These are phyloP conservation scores for Pecten maximus DNA, from an alignment of 2,888 invertebrate genomes.

Conservation along the genomic window DNA sequence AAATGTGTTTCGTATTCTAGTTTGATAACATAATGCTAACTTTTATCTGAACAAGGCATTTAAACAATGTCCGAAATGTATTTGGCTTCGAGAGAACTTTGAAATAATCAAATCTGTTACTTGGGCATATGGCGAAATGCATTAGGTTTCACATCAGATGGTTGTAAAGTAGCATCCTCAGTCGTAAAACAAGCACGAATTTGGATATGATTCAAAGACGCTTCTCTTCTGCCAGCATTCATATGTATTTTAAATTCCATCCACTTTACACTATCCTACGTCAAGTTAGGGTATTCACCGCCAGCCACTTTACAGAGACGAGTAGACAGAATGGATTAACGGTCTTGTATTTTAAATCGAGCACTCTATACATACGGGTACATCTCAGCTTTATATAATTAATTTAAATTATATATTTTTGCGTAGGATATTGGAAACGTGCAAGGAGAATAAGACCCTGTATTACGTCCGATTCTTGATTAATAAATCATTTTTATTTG, in stretches of 20 bases:
- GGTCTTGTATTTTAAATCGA: too few species aligned
- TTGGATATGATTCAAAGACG: slow-evolving; percentile 7
- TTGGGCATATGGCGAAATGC: slow-evolving; percentile 20
- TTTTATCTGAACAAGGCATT: slow-evolving; percentile 22
- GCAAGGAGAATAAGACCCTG: too few species aligned
- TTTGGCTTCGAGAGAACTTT: slow-evolving; percentile 29
- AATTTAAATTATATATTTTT: too few species aligned
- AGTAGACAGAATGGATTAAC: background rate
- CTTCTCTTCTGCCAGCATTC: slow-evolving; percentile 30
- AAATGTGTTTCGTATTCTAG: slow-evolving; percentile 21
- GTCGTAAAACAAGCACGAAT: slow-evolving; percentile 32
- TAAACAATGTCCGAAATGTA: slow-evolving; percentile 26
- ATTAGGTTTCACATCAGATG: slow-evolving; percentile 30
- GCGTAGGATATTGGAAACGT: too few species aligned
- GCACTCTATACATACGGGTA: too few species aligned
- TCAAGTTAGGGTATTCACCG: background rate
- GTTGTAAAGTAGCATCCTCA: slow-evolving; percentile 1
- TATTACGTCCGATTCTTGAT: too few species aligned
- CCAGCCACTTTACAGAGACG: background rate
- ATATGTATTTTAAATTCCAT: slow-evolving; percentile 4
- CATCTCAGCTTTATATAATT: too few species aligned
- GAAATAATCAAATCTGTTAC: slow-evolving; percentile 29
- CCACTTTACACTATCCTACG: background rate
- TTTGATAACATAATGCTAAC: background rate
- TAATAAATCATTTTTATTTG: too few species aligned